phyloP scores from a whole-genome alignment of 1,140 invertebrate genomes.

The Bombus consobrinus region DNA sequence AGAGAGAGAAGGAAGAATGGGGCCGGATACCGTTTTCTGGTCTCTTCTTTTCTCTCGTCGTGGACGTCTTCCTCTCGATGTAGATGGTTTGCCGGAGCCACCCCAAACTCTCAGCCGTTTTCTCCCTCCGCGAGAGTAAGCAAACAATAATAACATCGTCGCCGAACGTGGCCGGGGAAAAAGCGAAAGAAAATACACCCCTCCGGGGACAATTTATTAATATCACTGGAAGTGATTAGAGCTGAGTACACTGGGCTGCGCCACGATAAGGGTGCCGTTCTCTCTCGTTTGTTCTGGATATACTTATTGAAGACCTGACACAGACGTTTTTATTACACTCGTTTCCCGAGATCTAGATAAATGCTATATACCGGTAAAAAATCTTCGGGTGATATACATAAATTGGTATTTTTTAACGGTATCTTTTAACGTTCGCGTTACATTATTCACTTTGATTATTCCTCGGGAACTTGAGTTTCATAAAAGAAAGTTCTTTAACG shows the following conservation, averaged over 20 bases:
- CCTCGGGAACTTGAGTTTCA: too few relatives aligned
- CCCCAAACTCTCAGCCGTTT: neutral
- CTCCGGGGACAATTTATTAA: conserved; percentile 62
- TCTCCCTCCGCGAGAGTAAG: conserved; percentile 30
- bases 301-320: conserved; percentile 29
- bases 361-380: neutral
- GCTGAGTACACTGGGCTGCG: conserved; percentile 27
- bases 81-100: neutral
- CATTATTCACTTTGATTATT: too few relatives aligned
- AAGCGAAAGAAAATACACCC: conserved; percentile 51
- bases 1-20: conserved; percentile 6
- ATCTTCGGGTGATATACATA: neutral
- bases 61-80: conserved; percentile 6
- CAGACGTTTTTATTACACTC: conserved; percentile 28
- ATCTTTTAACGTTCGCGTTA: neutral
- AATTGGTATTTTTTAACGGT: neutral
- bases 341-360: neutral
- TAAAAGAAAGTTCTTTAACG: too few relatives aligned
- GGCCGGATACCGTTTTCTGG: neutral
- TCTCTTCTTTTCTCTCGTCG: neutral
- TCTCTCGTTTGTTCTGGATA: conserved; percentile 5
- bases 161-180: conserved; percentile 9
- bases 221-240: conserved; percentile 50
- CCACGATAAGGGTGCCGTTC: conserved; percentile 29
- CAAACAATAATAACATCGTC: conserved; percentile 65